Base-by-base conservation (phyloP, 2,888 invertebrate genomes). In the Sipunculus nudus region DNA sequence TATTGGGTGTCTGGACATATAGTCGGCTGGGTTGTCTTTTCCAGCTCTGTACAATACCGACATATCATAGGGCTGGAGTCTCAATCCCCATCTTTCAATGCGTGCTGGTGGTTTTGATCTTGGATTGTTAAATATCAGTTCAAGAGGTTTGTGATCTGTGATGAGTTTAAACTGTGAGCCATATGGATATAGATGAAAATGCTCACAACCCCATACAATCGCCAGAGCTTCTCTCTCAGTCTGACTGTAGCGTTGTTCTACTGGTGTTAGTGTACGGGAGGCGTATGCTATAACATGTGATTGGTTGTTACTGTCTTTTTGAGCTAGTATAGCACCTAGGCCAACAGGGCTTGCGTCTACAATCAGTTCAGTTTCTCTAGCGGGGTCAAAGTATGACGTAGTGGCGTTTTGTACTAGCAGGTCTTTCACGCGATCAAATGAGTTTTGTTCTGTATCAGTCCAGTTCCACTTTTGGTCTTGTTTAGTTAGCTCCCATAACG, bases 311-410 rank as follows among this genome's bases (percentile, higher is more conserved):
- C 43, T 47, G 25, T 3, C 61, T 16, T 69, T 40, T 25, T 75
- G 73, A n/a, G 54, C 53, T 0, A 71, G 46, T 5, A 73, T 63
- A 10, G 70, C 71, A 1, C 68, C 68, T 16, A 73, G 31, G 2
- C 72, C 72, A 3, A 68, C 62, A 6, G 70, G 70, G 38, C 64
- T 67, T 8, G 67, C 70, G 59, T 74, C 71, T 1, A 63, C 65
- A 8, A 59, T 40, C 3, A 74, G 41, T n/a, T 62, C 60, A 21
- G 48, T 63, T 41, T 52, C 13, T 32, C 61, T 49, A 21, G 53
- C 31, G 13, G 63, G 57, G 25, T 70, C 61, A 31, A 50, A 72
- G 32, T 68, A 69, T 13, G 65, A 41, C 53, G 68, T 65, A 5
- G 63, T 62, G 5, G 16, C 13, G n/a, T 16, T 10, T n/a, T 25